Base-by-base conservation (phyloP, 1,140 invertebrate genomes). In the Drosophila parvula region DNA sequence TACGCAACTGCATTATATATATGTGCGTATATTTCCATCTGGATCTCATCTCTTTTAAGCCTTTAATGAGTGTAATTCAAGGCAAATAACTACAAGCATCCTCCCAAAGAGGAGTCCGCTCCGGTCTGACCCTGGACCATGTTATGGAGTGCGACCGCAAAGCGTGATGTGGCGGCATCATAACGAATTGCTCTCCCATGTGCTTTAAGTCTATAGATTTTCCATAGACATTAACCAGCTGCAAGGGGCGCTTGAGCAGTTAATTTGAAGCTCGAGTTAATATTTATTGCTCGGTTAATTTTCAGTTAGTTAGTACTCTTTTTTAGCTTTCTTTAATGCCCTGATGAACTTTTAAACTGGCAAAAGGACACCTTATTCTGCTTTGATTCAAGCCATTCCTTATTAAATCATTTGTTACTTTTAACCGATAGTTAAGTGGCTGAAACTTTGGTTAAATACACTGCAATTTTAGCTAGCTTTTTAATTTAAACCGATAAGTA, bases 171-270 rank as follows among this genome's bases (percentile, higher is more conserved):
- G 43, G 44, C 45, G n/a, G 14, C 48, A 11, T 16, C 27, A 6
- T 4, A 32, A 41, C 56, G 44, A 64, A 60, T 60, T 64, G 50
- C 51, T 5, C 9, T 3, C 28, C 47, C 47, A 16, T 50, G n/a
- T 16, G 28, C 27, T 48, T 30, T 48, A 14, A 6, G 47, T 32
- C 10, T 28, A 48, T 28, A n/a, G 7, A 28, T 12, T 28, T n/a
- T 28, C 27, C 45, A 32, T 32, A 11, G 47, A 50, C 28, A 50
- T 50, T 50, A 50, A 28, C 9, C 27, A 50, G 11, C 14, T 7
- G 50, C 28, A 27, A 56, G 59, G 11, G 59, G 16, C n/a, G 48
- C 4, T 56, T 0, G 2, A 55, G 11, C 2, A 28, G 47, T 61
- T 40, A 2, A 10, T 7, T 8, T 34, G 32, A 34, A 22, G 22